Evolutionary conservation across 2,888 invertebrate genomes (phyloP).

Genomic region (Anagyrus pseudococci): DNA sequence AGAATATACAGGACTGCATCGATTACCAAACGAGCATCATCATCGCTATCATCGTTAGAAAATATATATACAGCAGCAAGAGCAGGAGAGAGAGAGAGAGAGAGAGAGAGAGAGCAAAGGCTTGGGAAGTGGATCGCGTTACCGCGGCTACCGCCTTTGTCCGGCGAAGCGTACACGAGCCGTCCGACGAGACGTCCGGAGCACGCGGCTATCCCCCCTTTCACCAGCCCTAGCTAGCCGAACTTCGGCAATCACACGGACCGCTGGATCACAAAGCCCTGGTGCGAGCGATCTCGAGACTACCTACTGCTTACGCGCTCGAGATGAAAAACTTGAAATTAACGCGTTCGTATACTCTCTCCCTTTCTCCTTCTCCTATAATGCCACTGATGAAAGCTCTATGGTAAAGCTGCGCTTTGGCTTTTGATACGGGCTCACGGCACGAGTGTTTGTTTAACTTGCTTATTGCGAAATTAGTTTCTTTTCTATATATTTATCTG

Average conservation of each 20-base stretch:
- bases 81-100: neutral
- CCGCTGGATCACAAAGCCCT: slow-evolving; percentile 57
- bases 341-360: too few relatives aligned
- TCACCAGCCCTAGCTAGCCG: slow-evolving; percentile 48
- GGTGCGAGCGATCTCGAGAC: slow-evolving; percentile 44
- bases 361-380: too few relatives aligned
- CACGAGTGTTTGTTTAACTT: too few relatives aligned
- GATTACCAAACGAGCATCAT: too few relatives aligned
- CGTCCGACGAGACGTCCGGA: slow-evolving; percentile 54
- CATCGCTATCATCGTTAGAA: too few relatives aligned
- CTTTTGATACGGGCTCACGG: too few relatives aligned
- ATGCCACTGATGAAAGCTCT: too few relatives aligned
- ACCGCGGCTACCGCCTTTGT: slow-evolving; percentile 48
- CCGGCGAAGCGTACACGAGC: slow-evolving; percentile 43
- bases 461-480: too few relatives aligned
- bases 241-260: slow-evolving; percentile 60
- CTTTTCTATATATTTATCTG: too few relatives aligned
- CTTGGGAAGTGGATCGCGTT: slow-evolving; percentile 22
- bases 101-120: neutral
- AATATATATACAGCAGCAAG: too few relatives aligned
- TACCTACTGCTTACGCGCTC: slow-evolving; percentile 41
- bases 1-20: too few relatives aligned
- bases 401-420: too few relatives aligned
- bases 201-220: slow-evolving; percentile 44
- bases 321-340: slow-evolving; percentile 43